These are phyloP conservation scores for Eupeodes latifasciatus DNA, from an alignment of 2,888 invertebrate genomes.

Conservation along the genomic window DNA sequence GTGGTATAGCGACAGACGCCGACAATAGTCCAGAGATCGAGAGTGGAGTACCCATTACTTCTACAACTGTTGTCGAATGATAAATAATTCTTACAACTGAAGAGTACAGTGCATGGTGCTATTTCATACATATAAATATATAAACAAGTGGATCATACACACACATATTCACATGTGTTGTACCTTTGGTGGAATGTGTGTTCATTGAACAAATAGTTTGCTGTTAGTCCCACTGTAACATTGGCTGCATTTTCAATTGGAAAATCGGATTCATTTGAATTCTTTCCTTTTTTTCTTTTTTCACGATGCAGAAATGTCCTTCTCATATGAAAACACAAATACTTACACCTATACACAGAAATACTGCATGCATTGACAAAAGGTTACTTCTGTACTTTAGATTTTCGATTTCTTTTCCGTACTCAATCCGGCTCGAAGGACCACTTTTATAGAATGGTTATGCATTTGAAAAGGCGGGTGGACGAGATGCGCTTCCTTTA, in stretches of 20 bases:
- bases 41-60: constrained; percentile 71
- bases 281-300: constrained; percentile 20
- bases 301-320: background rate
- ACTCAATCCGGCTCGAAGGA: constrained; percentile 62
- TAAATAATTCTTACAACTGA: constrained; percentile 70
- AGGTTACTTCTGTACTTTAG: constrained; percentile 52
- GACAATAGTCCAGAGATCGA: constrained; percentile 61
- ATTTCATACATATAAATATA: background rate
- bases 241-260: constrained; percentile 76
- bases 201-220: constrained; percentile 74
- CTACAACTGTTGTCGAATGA: constrained; percentile 76
- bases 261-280: constrained; percentile 76
- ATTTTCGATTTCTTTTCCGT: constrained; percentile 68
- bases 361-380: constrained; percentile 55
- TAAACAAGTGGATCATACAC: too few species aligned
- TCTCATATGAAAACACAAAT: constrained; percentile 24
- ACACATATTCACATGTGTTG: background rate
- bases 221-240: constrained; percentile 70
- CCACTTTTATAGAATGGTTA: constrained; percentile 58
- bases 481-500: constrained; percentile 42
- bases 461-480: constrained; percentile 29
- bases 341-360: constrained; percentile 12
- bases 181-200: constrained; percentile 24
- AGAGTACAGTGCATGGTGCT: constrained; percentile 66
- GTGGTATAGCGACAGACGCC: constrained; percentile 28